phyloP scores from a whole-genome alignment of 2,113 vertebrate genomes.

The Syrrhaptes paradoxus region DNA sequence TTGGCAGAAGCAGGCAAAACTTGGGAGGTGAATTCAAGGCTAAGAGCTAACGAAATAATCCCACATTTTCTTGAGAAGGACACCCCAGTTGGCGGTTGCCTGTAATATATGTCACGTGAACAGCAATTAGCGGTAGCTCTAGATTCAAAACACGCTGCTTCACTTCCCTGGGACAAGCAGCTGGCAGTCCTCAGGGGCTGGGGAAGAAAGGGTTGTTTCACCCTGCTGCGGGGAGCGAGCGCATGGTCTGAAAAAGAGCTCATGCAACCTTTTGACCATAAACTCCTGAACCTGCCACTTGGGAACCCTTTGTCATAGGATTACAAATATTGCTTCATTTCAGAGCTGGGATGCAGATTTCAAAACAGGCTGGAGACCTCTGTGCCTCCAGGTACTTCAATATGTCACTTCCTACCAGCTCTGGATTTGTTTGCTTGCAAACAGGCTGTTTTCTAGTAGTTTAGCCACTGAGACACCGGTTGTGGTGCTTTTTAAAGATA shows the following conservation, averaged over 20 bases:
- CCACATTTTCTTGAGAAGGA: neutral
- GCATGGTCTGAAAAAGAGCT: neutral
- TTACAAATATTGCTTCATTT: neutral
- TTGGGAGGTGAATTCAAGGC: neutral
- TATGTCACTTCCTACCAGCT: neutral
- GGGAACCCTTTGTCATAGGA: neutral
- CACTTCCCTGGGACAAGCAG: neutral
- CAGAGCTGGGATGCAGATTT: neutral
- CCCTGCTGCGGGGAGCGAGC: neutral
- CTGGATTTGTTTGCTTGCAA: neutral
- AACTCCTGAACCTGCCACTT: neutral
- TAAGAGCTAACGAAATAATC: neutral
- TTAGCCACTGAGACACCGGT: neutral
- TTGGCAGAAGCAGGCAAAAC: neutral
- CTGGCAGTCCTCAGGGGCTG: no score
- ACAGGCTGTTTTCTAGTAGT: neutral
- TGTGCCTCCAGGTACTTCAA: neutral
- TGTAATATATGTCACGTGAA: neutral
- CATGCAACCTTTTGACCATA: neutral
- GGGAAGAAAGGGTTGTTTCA: neutral
- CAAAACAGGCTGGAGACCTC: neutral
- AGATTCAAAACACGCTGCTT: neutral
- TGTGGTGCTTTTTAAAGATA: neutral
- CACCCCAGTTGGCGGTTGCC: neutral
- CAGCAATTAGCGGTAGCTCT: neutral